Evolutionary conservation across 2,888 invertebrate genomes (phyloP).

Genomic region (Napeogenes inachia): DNA sequence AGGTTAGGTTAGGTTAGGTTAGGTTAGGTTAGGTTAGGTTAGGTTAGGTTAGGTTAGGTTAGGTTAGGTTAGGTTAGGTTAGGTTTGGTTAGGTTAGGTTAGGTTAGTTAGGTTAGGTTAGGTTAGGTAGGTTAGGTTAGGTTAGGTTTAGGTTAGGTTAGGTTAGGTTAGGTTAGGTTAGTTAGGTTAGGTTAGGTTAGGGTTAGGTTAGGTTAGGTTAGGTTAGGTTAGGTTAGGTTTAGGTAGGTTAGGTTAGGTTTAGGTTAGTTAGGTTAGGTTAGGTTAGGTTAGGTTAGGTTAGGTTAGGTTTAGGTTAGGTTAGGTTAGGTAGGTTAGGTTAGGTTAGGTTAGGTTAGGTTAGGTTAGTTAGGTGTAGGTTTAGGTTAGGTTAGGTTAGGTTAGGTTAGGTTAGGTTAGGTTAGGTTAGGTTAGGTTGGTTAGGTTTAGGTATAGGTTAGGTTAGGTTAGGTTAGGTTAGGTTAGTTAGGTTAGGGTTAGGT

Average conservation of each 20-base stretch:
- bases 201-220: conserved; percentile 34
- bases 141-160: conserved; percentile 22
- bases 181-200: conserved; percentile 32
- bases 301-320: conserved; percentile 26
- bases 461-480: conserved; percentile 28
- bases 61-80: conserved; percentile 25
- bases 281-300: conserved; percentile 25
- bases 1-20: conserved; percentile 21
- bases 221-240: conserved; percentile 30
- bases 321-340: conserved; percentile 25
- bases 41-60: conserved; percentile 25
- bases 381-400: conserved; percentile 24
- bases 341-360: conserved; percentile 26
- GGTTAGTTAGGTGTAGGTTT: conserved; percentile 24
- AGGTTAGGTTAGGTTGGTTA: conserved; percentile 25
- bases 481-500: conserved; percentile 27
- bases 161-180: conserved; percentile 29
- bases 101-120: conserved; percentile 26
- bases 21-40: conserved; percentile 22
- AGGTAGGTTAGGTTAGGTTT: conserved; percentile 27
- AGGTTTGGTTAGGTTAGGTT: conserved; percentile 27
- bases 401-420: conserved; percentile 26
- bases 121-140: conserved; percentile 21
- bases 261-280: conserved; percentile 27
- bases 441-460: conserved; percentile 23